Evolutionary conservation across 2,888 invertebrate species (phyloP), one percentile per base, ranked within the genome.

Genomic region (Agelastica alni): DNA sequence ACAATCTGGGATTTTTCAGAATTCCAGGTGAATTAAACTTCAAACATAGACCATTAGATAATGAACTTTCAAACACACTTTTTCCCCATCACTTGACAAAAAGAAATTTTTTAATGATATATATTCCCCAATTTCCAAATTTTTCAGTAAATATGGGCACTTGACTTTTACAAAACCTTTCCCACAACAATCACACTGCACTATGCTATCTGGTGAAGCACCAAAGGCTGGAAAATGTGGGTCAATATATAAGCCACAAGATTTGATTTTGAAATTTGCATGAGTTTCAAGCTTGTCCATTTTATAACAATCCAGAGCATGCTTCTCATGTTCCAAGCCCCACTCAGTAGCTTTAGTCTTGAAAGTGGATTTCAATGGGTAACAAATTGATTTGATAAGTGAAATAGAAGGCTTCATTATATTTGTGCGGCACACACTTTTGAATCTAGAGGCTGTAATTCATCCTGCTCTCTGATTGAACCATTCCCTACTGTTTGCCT

Each of bases 371-470:
- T 37, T 39, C 7, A 30, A 9, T 9, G 30, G 46, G 22, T 53
- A 53, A 18, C 53, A 53, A 4, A 47, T 42, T 18, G 7, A 26
- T 18, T 53, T 42, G 10, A 53, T 22, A 13, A 45, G 18, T 2
- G 41, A 31, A 6, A 46, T 2, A 17, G 49, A 43, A 5, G 48
- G 47, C 16, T 47, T 36, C 14, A 12, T 14, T 14, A 51, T 13
- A 10, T 18, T 30, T 1, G 55, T 51, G 10, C 31, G 12, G 17
- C 41, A 51, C 1, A 47, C 47, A 20, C 14, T 10, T 20, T 37
- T 47, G n/a, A 56, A 47, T 18, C 43, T 42, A 3, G 57, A 53
- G 1, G 57, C 51, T 7, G 53, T 57, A 9, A 59, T 52, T n/a
- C 53, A 22, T 2, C 58, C 60, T 18, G 56, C 13, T 26, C 59